Evolutionary conservation across 2,797 vertebrate species (phyloP).

Genomic region (Alcedo quadribrachys): DNA sequence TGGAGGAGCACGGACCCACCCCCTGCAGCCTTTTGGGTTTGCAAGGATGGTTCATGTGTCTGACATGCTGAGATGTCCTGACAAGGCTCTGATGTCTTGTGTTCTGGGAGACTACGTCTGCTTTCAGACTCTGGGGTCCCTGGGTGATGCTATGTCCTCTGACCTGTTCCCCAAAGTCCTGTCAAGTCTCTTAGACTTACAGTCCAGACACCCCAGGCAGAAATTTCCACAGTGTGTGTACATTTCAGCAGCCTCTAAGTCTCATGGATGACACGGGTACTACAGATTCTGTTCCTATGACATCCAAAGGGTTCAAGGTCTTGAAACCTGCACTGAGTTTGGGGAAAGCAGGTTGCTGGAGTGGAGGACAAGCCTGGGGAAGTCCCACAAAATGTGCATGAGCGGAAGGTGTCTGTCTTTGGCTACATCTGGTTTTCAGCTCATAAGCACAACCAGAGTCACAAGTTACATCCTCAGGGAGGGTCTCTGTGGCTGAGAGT

Average conservation of each 20-base stretch:
- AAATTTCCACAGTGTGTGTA: no score
- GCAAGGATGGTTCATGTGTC: neutral
- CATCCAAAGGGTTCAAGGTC: neutral
- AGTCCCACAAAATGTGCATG: rapidly evolving
- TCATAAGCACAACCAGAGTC: rapidly evolving
- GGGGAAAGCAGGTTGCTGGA: neutral
- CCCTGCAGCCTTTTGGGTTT: neutral
- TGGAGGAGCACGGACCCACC: rapidly evolving
- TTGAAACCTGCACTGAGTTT: neutral
- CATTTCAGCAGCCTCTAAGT: neutral
- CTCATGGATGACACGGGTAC: neutral
- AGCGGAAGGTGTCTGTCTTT: neutral
- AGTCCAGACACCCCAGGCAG: no score
- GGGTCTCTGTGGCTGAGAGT: neutral
- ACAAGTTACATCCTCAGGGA: rapidly evolving
- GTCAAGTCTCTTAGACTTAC: no score
- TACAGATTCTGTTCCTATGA: neutral
- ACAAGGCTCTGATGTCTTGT: neutral
- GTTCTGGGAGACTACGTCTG: neutral
- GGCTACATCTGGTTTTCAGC: neutral
- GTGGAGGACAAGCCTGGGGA: neutral
- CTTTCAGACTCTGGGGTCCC: neutral
- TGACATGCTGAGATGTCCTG: neutral
- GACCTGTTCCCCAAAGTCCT: neutral
- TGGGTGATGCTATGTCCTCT: neutral